phyloP scores from a whole-genome alignment of 1,140 invertebrate genomes.

The Achroia grisella region DNA sequence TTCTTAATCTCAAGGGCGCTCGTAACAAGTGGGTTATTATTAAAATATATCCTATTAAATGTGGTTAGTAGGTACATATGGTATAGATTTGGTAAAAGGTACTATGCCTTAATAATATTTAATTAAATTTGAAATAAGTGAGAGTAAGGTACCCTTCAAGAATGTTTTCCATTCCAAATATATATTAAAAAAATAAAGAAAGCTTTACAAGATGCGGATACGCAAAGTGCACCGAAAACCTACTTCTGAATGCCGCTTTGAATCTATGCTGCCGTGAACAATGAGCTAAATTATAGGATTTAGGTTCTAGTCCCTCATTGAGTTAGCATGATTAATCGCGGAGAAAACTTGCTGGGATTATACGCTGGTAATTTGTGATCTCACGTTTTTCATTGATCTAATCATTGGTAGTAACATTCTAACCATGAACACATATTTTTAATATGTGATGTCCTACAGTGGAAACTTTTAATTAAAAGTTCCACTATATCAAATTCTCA shows the following conservation, averaged over 20 bases:
- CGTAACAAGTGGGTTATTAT: too few relatives aligned
- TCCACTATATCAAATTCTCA: too few relatives aligned
- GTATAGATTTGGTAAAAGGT: too few relatives aligned
- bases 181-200: slow-evolving; percentile 30
- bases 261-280: slow-evolving; percentile 41
- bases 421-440: slow-evolving; percentile 29
- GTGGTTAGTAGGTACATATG: too few relatives aligned
- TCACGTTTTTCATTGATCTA: slow-evolving; percentile 36
- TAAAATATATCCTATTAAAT: not conserved
- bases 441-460: too few relatives aligned
- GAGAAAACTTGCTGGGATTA: slow-evolving; percentile 49
- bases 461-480: too few relatives aligned
- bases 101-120: too few relatives aligned
- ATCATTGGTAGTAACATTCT: slow-evolving; percentile 40
- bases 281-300: slow-evolving; percentile 62
- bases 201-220: slow-evolving; percentile 39
- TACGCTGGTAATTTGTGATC: slow-evolving; percentile 42
- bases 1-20: not conserved
- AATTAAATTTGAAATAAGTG: too few relatives aligned
- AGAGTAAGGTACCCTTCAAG: too few relatives aligned
- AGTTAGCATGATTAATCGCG: slow-evolving; percentile 58
- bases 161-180: too few relatives aligned
- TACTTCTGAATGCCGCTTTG: slow-evolving; percentile 44
- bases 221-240: slow-evolving; percentile 55
- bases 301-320: slow-evolving; percentile 46